These are phyloP conservation scores for Mola mola DNA, from an alignment of 2,113 vertebrate species.

Conservation along the genomic window DNA sequence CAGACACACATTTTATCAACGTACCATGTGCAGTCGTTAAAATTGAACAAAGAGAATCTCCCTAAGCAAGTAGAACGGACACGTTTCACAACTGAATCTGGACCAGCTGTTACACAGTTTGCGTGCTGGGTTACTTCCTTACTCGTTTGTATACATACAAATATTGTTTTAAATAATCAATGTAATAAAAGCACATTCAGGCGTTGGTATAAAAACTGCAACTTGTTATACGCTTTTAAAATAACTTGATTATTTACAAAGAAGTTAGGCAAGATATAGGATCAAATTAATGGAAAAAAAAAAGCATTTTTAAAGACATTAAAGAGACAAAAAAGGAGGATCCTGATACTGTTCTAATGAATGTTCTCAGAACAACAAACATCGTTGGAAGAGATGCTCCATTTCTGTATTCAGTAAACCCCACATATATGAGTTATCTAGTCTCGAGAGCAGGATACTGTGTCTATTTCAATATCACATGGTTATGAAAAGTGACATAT, in stretches of 20 bases:
- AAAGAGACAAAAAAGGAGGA: slow-evolving; percentile 28
- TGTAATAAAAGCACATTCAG: slow-evolving; percentile 82
- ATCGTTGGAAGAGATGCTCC: slow-evolving; percentile 6
- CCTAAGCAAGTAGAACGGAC: slow-evolving; percentile 40
- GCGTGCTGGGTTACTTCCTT: slow-evolving; percentile 31
- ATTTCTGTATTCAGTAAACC: slow-evolving; percentile 6
- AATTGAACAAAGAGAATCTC: slow-evolving; percentile 44
- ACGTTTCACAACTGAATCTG: slow-evolving; percentile 41
- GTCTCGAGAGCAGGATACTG: too few relatives aligned
- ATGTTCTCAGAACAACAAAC: neutral
- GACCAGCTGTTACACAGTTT: slow-evolving; percentile 56
- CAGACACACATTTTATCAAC: slow-evolving; percentile 50
- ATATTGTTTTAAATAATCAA: slow-evolving; percentile 64
- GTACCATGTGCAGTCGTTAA: slow-evolving; percentile 31
- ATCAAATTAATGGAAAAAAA: slow-evolving; percentile 55
- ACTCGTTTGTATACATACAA: slow-evolving; percentile 58
- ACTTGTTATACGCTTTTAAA: slow-evolving; percentile 66
- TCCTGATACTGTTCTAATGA: neutral
- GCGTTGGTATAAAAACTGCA: slow-evolving; percentile 80
- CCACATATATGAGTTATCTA: neutral
- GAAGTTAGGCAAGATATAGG: slow-evolving; percentile 65
- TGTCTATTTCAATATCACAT: too few relatives aligned
- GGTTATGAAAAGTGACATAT: slow-evolving; percentile 45
- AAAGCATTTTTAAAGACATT: slow-evolving; percentile 26
- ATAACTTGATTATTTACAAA: slow-evolving; percentile 81